Evolutionary conservation across 2,888 invertebrate species (phyloP).

Genomic region (Parochlus steinenii): DNA sequence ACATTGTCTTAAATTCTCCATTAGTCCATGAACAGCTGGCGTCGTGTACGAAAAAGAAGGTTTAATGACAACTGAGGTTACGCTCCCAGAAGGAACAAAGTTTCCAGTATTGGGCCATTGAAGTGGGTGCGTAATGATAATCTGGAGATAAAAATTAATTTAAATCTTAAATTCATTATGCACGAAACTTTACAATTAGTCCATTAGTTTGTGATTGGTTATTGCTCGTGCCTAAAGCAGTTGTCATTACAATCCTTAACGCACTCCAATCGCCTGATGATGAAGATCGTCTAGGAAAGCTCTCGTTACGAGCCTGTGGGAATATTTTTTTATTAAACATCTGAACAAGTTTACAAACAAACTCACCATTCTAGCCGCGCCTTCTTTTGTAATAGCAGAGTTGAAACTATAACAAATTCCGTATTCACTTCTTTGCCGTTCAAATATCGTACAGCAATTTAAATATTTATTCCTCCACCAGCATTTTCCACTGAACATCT

Average conservation of each 20-base stretch:
- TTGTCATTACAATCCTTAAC: not conserved
- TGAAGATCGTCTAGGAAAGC: constrained; percentile 5
- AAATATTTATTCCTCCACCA: constrained; percentile 21
- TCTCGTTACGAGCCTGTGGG: not conserved
- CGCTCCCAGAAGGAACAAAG: constrained; percentile 7
- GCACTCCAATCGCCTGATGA: not conserved
- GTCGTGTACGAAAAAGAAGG: constrained; percentile 12
- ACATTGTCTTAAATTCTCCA: constrained; percentile 6
- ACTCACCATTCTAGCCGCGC: not conserved
- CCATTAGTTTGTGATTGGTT: not conserved
- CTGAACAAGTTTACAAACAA: no score
- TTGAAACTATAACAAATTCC: constrained; percentile 25
- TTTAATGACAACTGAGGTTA: constrained; percentile 12
- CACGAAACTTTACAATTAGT: constrained; percentile 13
- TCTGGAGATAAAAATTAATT: no score
- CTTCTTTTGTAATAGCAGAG: constrained; percentile 16
- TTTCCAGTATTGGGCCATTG: constrained; percentile 11
- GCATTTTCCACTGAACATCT: constrained; percentile 20
- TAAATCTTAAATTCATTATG: no score
- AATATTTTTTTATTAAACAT: no score
- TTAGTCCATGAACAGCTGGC: constrained; percentile 5
- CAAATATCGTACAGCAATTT: constrained; percentile 22
- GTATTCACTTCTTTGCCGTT: constrained; percentile 22
- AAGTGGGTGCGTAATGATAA: constrained; percentile 11
- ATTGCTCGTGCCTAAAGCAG: not conserved